phyloP scores from a whole-genome alignment of 2,113 vertebrate species.

The Saccopteryx leptura region DNA sequence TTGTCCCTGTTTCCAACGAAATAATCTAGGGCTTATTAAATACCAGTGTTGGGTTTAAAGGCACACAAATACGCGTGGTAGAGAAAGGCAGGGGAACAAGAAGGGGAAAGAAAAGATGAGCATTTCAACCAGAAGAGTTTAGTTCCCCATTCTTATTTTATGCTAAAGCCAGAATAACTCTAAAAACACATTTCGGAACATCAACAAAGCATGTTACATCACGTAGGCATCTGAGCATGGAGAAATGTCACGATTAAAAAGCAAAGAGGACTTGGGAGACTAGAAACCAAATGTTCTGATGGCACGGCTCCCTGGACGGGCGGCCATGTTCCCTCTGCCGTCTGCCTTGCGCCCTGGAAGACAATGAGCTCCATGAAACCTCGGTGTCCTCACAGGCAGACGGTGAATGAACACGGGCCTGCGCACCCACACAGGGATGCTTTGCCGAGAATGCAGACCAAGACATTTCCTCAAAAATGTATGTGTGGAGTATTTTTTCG shows the following conservation, averaged over 20 bases:
- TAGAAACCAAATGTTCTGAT: slow-evolving; percentile 83
- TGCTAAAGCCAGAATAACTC: slow-evolving; percentile 81
- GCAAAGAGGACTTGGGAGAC: slow-evolving; percentile 80
- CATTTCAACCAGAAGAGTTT: slow-evolving; percentile 73
- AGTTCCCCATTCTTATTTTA: slow-evolving; percentile 75
- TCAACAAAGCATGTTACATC: slow-evolving; percentile 84
- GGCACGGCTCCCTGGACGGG: slow-evolving; percentile 69
- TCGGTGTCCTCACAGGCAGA: not conserved
- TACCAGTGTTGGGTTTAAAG: slow-evolving; percentile 54
- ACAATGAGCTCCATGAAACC: slow-evolving; percentile 3
- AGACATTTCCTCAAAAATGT: not conserved
- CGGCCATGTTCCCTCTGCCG: slow-evolving; percentile 35
- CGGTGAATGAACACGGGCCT: not conserved
- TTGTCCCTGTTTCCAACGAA: slow-evolving; percentile 57
- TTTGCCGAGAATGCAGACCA: not conserved
- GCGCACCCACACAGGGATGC: rapidly evolving
- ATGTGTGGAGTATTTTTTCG: not conserved
- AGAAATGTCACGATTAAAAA: slow-evolving; percentile 85
- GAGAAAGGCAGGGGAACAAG: not conserved
- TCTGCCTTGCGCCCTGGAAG: not conserved
- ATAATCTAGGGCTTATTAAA: slow-evolving; percentile 70
- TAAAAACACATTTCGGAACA: slow-evolving; percentile 82
- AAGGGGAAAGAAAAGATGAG: not conserved
- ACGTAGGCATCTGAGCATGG: slow-evolving; percentile 82
- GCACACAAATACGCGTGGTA: not conserved